Percentiles rank a stretch among this genome's conserved stretches.
Evolutionary conservation across 2,888 invertebrate species (phyloP).

Genomic region (Heliconius hortense): DNA sequence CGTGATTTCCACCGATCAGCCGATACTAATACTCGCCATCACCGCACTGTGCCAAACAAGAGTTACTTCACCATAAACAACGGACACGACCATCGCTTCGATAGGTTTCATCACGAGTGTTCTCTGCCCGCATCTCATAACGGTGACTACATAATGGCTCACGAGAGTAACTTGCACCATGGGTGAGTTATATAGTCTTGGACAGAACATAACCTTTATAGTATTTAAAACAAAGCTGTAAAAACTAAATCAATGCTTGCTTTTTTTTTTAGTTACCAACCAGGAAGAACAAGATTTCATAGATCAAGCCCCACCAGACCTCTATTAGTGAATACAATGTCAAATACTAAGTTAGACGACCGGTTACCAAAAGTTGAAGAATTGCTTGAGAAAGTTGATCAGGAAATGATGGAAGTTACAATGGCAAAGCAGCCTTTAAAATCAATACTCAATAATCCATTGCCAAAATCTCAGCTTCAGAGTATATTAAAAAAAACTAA

Average conservation of each 20-base stretch:
- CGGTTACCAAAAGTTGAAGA: slow-evolving; percentile 76
- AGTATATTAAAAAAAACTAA: slow-evolving; percentile 76
- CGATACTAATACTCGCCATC: slow-evolving; percentile 58
- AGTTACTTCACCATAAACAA: slow-evolving; percentile 70
- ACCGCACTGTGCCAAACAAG: slow-evolving; percentile 63
- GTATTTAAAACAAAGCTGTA: not conserved
- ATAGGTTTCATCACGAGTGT: slow-evolving; percentile 69
- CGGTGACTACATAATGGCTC: slow-evolving; percentile 76
- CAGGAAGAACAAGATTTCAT: slow-evolving; percentile 65
- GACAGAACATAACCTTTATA: slow-evolving; percentile 42
- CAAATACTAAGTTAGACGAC: slow-evolving; percentile 71
- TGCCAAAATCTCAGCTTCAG: slow-evolving; percentile 66
- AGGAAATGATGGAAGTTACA: slow-evolving; percentile 70
- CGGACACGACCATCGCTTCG: slow-evolving; percentile 52
- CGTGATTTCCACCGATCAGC: slow-evolving; percentile 62
- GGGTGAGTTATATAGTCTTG: slow-evolving; percentile 54
- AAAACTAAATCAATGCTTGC: not conserved
- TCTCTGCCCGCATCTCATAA: slow-evolving; percentile 66
- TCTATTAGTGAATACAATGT: slow-evolving; percentile 65
- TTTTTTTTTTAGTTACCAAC: slow-evolving; percentile 59
- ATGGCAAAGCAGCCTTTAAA: slow-evolving; percentile 70
- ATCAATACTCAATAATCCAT: slow-evolving; percentile 75
- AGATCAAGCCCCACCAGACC: slow-evolving; percentile 68
- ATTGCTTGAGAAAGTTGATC: slow-evolving; percentile 71
- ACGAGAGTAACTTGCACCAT: slow-evolving; percentile 62